A percentile compares a stretch with the other conserved stretches of the same genome.
Conservation (phyloP, 2,797 vertebrate genomes). For the Xiphorhynchus erythropygius region DNA sequence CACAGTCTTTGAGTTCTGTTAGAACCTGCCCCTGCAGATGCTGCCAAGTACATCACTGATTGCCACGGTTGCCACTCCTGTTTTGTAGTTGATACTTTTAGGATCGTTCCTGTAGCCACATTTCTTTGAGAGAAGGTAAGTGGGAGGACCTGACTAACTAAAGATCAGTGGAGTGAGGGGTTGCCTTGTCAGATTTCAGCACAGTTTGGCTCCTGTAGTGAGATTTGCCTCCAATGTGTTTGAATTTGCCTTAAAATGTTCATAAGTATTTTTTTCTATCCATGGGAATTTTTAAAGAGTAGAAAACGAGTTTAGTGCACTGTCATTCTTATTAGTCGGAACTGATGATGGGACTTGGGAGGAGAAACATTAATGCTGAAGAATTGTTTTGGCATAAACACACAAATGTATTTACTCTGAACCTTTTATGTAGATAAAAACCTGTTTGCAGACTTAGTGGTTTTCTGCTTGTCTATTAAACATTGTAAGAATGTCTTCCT, state of each 20-base stretch:
- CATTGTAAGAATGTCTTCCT: background rate
- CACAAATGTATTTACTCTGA: background rate
- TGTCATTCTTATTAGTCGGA: background rate
- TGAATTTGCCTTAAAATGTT: background rate
- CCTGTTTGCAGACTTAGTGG: accelerated
- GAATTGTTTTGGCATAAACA: background rate
- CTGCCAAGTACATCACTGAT: accelerated
- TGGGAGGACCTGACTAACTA: background rate
- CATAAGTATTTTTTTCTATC: background rate
- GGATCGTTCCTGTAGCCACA: background rate
- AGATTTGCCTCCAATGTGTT: background rate
- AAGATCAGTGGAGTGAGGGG: background rate
- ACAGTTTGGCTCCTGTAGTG: background rate
- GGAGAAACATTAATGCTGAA: background rate
- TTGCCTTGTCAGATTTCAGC: background rate
- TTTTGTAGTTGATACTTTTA: background rate
- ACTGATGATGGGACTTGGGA: background rate
- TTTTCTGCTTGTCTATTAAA: background rate
- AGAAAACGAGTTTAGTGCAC: accelerated
- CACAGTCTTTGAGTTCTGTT: background rate
- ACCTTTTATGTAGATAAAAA: background rate
- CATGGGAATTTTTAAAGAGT: background rate
- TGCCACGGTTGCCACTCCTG: background rate
- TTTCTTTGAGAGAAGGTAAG: background rate
- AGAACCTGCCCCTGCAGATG: background rate